Evolutionary conservation across 2,797 vertebrate genomes (phyloP), one percentile per base, ranked within the genome.

Genomic region (Cossypha caffra): DNA sequence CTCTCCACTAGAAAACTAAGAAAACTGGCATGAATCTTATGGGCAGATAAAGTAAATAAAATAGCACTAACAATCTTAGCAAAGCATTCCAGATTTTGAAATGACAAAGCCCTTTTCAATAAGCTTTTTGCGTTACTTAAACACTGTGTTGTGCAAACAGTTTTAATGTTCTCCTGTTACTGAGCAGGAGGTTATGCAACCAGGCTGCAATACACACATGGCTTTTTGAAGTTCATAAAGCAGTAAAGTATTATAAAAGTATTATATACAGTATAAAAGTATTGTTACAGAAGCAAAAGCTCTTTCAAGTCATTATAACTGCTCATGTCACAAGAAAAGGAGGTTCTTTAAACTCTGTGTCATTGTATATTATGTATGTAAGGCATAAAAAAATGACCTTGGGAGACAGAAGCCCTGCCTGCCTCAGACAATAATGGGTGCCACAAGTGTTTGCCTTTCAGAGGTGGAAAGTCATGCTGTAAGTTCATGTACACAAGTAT

Each of bases 21-120:
- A 86, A 92, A 92, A 77, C 45, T 71, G 57, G 23, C 63, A 92
- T n/a, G 61, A 84, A 76, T 40, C 52, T 37, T 91, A 64, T 21
- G 51, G 57, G 57, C 50, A 82, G 57, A 79, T 58, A 85, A 91
- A 95, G 58, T 51, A 86, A 95, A 72, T 87, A 78, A 92, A 78
- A 86, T 21, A 82, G 26, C 51, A 61, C 85, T 87, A 86, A 89
- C 37, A 48, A 69, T 82, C 43, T 59, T 85, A 92, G 69, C 40
- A 75, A 84, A 84, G 58, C 66, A 73, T 73, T 91, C 40, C 86
- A 93, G 83, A 76, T 92, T 93, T 88, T 90, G 67, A 94, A 95
- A 81, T 79, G 11, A 82, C 77, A 74, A 86, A 92, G 80, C 76
- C 40, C 55, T 69, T 85, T 87, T 79, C 68, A 76, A 76, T 63